Conservation (phyloP, 2,113 vertebrate genomes). For the Anguilla japonica region DNA sequence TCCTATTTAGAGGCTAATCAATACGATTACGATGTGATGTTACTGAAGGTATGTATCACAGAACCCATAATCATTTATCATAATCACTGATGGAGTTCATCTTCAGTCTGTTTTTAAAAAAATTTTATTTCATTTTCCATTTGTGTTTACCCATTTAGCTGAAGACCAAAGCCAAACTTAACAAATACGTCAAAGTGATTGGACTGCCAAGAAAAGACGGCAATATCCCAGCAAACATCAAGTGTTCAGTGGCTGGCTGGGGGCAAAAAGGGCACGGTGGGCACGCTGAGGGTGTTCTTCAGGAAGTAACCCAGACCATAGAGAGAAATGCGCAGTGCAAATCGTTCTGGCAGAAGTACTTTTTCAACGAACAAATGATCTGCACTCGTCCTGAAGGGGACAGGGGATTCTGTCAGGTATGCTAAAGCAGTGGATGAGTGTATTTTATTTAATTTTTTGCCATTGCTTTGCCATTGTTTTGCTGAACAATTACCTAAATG, state of each 20-base stretch:
- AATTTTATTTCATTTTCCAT: neutral
- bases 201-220: constrained; percentile 18
- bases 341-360: neutral
- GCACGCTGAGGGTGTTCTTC: constrained; percentile 18
- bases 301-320: constrained; percentile 27
- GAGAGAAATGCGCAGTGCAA: constrained; percentile 28
- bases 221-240: neutral
- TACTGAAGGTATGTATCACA: constrained; percentile 35
- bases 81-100: neutral
- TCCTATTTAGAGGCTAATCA: neutral
- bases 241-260: constrained; percentile 44
- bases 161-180: constrained; percentile 29
- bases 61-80: neutral
- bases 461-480: neutral
- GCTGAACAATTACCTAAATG: too few species aligned
- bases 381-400: constrained; percentile 29
- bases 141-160: constrained; percentile 7
- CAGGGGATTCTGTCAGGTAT: constrained; percentile 44
- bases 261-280: neutral
- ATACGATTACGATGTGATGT: constrained; percentile 33
- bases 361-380: constrained; percentile 31
- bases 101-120: constrained; percentile 3
- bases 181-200: constrained; percentile 19
- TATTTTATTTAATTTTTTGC: too few species aligned
- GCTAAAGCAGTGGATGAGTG: neutral